Conservation (phyloP, 2,888 invertebrate species). For the Lasioglossum lativentre region DNA sequence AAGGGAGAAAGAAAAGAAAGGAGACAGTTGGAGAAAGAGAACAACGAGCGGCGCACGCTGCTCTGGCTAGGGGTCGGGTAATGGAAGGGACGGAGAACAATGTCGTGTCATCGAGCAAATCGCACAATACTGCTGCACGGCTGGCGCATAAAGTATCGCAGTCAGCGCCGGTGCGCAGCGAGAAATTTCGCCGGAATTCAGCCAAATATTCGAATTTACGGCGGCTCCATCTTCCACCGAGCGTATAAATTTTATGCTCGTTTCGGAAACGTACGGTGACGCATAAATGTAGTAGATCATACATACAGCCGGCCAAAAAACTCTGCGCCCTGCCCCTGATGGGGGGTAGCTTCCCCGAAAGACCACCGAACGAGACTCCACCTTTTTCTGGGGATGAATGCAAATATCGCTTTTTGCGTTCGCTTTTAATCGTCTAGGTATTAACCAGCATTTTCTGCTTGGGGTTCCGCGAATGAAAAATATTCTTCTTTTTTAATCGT, state of each 20-base stretch:
- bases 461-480: neutral
- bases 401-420: neutral
- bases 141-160: slow-evolving; percentile 43
- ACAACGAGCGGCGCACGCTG: slow-evolving; percentile 31
- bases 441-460: neutral
- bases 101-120: slow-evolving; percentile 69
- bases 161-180: neutral
- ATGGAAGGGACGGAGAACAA: slow-evolving; percentile 74
- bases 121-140: slow-evolving; percentile 55
- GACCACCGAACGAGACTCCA: neutral
- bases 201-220: slow-evolving; percentile 50
- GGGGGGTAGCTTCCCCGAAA: neutral
- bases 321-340: neutral
- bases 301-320: neutral
- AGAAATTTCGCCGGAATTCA: slow-evolving; percentile 41
- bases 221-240: slow-evolving; percentile 1
- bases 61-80: slow-evolving; percentile 70
- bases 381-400: neutral
- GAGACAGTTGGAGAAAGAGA: slow-evolving; percentile 32
- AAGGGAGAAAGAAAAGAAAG: slow-evolving; percentile 26
- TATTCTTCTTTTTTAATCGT: neutral
- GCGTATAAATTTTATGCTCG: slow-evolving; percentile 30
- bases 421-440: neutral
- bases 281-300: slow-evolving; percentile 18
- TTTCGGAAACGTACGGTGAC: slow-evolving; percentile 1